Evolutionary conservation across 1,140 invertebrate species (phyloP), one percentile per base, ranked within the genome.

Genomic region (Condylostylus longicornis): DNA sequence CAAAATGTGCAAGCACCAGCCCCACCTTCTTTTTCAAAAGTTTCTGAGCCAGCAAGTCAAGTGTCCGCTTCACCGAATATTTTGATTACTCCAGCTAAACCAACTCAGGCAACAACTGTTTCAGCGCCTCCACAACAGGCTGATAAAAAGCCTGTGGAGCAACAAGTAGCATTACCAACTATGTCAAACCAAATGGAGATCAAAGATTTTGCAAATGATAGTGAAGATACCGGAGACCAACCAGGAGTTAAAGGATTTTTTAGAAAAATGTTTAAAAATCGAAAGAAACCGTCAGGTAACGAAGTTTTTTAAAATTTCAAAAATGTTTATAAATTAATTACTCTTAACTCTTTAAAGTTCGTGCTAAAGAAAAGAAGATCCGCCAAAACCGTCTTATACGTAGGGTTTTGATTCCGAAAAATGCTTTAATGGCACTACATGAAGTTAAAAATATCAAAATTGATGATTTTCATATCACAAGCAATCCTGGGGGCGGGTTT

Each of bases 361-460:
- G 53, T 18, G 47, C 55, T 8, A 60, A 56, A 20, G 68, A 70
- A 44, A 73, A 74, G 35, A 70, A 74, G 7, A 63, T 73, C 35
- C 68, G 77, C 1, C 68, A 77, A 60, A 80, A 82, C 53, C 72
- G 74, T 42, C 66, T 69, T 38, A 51, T 80, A 25, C 66, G 76
- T 19, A 73, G 73, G 19, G 69, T 77, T 14, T 61, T 80, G 30
- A 69, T 78, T 28, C 80, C 81, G 8, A 88, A 87, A 58, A 88
- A 85, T 53, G 81, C 84, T 5, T 67, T 87, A 19, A 86, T 86
- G 77, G 78, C 83, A 38, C 67, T 89, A 9, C 84, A 88, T 61
- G 84, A 89, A 63, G 71, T 87, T 44, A 74, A 79, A 42, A 64
- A 67, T 14, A 46, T 55, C 21, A 49, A 41, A 12, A 52, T 60